A percentile compares a stretch with the other conserved stretches of the same genome.
Conservation (phyloP, 2,113 vertebrate species). For the Grallaria varia region DNA sequence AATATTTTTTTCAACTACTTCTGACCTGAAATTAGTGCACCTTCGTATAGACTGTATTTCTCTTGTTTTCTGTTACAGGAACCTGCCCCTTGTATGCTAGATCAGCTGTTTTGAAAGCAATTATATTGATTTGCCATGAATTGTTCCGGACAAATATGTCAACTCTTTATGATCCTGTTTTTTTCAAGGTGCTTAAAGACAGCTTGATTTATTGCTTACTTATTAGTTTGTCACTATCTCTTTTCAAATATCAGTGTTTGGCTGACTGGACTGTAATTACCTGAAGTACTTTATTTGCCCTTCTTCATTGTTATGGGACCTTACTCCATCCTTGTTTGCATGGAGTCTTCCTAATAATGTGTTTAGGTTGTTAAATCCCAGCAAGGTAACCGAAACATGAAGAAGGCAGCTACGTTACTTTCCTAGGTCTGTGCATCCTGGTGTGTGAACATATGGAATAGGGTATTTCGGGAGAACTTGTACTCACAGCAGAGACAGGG, state of each 20-base stretch:
- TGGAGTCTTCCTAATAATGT: background rate
- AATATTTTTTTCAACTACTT: background rate
- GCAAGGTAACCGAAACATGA: background rate
- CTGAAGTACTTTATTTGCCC: background rate
- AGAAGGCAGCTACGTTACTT: background rate
- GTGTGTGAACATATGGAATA: background rate
- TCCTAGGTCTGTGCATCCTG: background rate
- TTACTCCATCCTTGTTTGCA: background rate
- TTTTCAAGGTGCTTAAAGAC: conserved; percentile 2
- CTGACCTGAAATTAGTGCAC: background rate
- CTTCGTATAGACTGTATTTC: background rate
- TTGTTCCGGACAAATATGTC: background rate
- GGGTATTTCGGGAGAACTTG: background rate
- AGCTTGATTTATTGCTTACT: conserved; percentile 19
- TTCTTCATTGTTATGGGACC: background rate
- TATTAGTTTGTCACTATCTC: background rate
- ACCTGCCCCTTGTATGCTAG: background rate
- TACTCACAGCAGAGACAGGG: background rate
- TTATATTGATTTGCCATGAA: conserved; percentile 6
- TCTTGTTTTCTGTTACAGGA: background rate
- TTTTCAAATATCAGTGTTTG: background rate
- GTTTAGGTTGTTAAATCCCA: background rate
- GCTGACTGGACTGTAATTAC: background rate
- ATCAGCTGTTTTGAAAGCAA: conserved; percentile 12
- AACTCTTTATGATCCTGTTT: background rate